Evolutionary conservation across 2,888 invertebrate genomes (phyloP).

Genomic region (Dryadula phaetusa): DNA sequence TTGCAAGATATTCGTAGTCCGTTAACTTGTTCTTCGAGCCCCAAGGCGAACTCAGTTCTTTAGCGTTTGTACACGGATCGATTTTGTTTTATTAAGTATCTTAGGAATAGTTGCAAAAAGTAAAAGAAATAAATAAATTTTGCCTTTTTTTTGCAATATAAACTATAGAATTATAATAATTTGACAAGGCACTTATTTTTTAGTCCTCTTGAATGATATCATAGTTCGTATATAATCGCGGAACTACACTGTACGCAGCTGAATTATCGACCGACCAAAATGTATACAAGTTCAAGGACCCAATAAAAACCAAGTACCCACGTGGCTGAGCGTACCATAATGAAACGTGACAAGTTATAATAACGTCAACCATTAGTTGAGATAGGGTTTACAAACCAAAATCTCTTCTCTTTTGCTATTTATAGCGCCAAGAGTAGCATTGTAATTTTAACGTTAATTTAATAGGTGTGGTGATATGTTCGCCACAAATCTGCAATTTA

Average conservation of each 20-base stretch:
- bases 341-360: slow-evolving; percentile 41
- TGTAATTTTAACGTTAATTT: background rate
- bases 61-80: slow-evolving; percentile 38
- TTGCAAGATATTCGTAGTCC: slow-evolving; percentile 42
- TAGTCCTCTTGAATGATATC: slow-evolving; percentile 68
- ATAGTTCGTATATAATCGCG: slow-evolving; percentile 60
- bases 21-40: slow-evolving; percentile 45
- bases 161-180: background rate
- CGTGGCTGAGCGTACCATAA: slow-evolving; percentile 55
- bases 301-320: slow-evolving; percentile 75
- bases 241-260: slow-evolving; percentile 58
- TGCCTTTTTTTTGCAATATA: background rate
- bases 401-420: slow-evolving; percentile 9
- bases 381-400: slow-evolving; percentile 21
- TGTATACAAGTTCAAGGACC: slow-evolving; percentile 80
- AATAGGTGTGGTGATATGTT: background rate
- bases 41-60: slow-evolving; percentile 41
- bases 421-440: no score
- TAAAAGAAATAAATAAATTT: slow-evolving; percentile 1
- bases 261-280: slow-evolving; percentile 80
- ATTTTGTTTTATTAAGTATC: slow-evolving; percentile 33
- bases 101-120: slow-evolving; percentile 28
- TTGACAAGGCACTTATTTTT: slow-evolving; percentile 26
- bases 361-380: slow-evolving; percentile 35
- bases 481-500: no score